Evolutionary conservation across 2,888 invertebrate genomes (phyloP), one percentile per base, ranked within the genome.

Genomic region (Netelia fuscicornis): DNA sequence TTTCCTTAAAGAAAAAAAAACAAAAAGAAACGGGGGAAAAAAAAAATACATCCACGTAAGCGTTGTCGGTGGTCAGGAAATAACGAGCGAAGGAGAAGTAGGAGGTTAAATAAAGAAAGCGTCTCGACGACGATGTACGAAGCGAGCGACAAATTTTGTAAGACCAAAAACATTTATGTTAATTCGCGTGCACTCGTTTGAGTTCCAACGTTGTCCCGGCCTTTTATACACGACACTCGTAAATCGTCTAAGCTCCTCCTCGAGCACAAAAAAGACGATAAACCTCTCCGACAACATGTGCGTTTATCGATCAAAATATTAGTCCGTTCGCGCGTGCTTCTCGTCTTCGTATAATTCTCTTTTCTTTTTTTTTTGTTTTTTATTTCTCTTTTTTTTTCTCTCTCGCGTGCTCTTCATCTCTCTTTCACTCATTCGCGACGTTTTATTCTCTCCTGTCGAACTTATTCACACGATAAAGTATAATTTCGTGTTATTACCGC

Each of bases 51-150:
- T 54, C 25, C 3, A 20, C 37, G 42, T 17, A 2, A 9, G 56
- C 11, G 58, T 72, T 60, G 58, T 71, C 71, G 42, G 37, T 20
- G 71, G 71, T 58, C 71, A 58, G 72, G 70, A 6, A 23, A 11
- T 23, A 56, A 25, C 13, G n/a, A n/a, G 52, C 8, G 52, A 11
- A 5, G 6, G n/a, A 52, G n/a, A 52, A 13, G n/a, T 5, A 56
- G 13, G 13, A 48, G 13, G 13, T 2, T 48, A 48, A 13, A 48
- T 48, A 17, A 11, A 71, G 37, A 71, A 70, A 70, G 54, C 23
- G 70, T 70, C 68, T 70, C 52, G 30, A 54, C 70, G 37, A 0
- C n/a, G 10, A 17, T 37, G 17, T 25, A 71, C 30, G 5, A 30
- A 56, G 10, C 10, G 54, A 17, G 17, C 70, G 70, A 37, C 17